Evolutionary conservation across 2,797 vertebrate genomes (phyloP), one percentile per base, ranked within the genome.

Genomic region (Lindbergichthys nudifrons): DNA sequence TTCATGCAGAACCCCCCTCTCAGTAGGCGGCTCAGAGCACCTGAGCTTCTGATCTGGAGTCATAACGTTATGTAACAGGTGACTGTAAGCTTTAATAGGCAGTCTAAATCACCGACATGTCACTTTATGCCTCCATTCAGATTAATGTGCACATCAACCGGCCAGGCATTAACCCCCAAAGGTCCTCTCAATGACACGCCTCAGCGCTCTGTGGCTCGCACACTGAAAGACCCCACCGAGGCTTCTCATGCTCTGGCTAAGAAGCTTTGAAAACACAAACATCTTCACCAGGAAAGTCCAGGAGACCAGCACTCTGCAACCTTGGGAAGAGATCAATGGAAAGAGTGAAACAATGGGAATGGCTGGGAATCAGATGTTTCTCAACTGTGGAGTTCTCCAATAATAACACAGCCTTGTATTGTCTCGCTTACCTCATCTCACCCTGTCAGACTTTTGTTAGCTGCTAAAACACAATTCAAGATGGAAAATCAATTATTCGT

Each of bases 41-140:
- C 65, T 47, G 76, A 80, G 66, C 78, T 64, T 68, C 68, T 19
- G 59, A 21, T 30, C 63, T 10, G 3, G 14, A 62, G 50, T 66
- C 42, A 53, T 60, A 14, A 26, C 46, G 68, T 58, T 69, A 65
- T 79, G 74, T 65, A 71, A 50, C 75, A 68, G 73, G 79, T 76
- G 73, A 84, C 66, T 76, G 47, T 77, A 63, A 76, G 66, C 70
- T 73, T 70, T 90, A 80, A 85, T 69, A 50, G 48, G 32, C 48
- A 70, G 81, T 66, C 58, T 74, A 77, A 84, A 66, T 82, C 80
- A 89, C 65, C 62, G 80, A 39, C 67, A 70, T 83, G 82, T 81
- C 75, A 82, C 72, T 82, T 70, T 73, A 71, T 43, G 61, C 77
- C 68, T 83, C 87, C 72, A 86, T 85, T 87, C 83, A 79, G 77